These are phyloP conservation scores for Parnassius apollo DNA, from an alignment of 2,888 invertebrate species.

Conservation along the genomic window DNA sequence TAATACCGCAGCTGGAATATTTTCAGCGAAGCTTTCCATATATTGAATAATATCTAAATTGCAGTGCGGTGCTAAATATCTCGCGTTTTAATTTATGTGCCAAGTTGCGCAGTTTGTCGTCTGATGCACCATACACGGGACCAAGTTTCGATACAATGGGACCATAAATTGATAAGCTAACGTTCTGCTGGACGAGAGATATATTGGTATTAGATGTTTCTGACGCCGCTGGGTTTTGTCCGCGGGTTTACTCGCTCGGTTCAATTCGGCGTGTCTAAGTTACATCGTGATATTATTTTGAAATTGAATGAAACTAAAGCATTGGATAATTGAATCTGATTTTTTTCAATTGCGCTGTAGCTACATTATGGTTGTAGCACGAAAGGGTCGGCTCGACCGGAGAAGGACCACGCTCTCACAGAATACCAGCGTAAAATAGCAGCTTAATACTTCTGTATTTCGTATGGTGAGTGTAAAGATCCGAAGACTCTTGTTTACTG, in stretches of 20 bases:
- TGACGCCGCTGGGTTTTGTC: slow-evolving; percentile 19
- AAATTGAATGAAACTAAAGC: too few species aligned
- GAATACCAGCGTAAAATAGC: too few species aligned
- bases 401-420: too few species aligned
- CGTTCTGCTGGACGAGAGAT: slow-evolving; percentile 35
- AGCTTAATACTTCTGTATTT: too few species aligned
- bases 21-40: slow-evolving; percentile 33
- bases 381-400: too few species aligned
- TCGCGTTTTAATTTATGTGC: slow-evolving; percentile 70
- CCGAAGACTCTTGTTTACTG: too few species aligned
- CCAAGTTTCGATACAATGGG: slow-evolving; percentile 70
- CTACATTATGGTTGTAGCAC: too few species aligned
- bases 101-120: slow-evolving; percentile 65
- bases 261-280: background rate
- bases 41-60: slow-evolving; percentile 37
- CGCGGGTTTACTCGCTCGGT: slow-evolving; percentile 1
- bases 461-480: too few species aligned
- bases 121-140: slow-evolving; percentile 52
- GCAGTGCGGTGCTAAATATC: slow-evolving; percentile 48
- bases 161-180: slow-evolving; percentile 74
- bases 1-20: slow-evolving; percentile 23
- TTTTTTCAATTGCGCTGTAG: too few species aligned
- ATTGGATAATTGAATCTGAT: too few species aligned
- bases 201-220: slow-evolving; percentile 40
- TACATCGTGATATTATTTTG: too few species aligned